Evolutionary conservation across 2,888 invertebrate species (phyloP), one percentile per base, ranked within the genome.

Genomic region (Trisateles emortualis): DNA sequence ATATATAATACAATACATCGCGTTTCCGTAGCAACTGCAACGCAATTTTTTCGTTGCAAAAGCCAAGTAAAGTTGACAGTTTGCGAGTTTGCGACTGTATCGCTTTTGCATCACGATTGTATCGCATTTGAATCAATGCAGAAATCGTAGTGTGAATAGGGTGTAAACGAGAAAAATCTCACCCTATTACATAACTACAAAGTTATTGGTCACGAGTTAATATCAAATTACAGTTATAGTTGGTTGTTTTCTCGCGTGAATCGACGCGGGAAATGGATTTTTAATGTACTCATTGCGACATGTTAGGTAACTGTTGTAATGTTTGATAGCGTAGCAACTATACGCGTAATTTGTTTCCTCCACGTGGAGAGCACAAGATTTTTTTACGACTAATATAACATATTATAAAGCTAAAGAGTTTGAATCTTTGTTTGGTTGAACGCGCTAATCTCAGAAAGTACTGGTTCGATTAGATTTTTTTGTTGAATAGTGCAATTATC

Each of bases 231-330:
- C 45, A 22, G 35, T 39, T 39, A 39, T 19, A 39, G 11, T 24
- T 39, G 6, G 22, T 39, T 39, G 24, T 45, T 45, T 45, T 36
- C 44, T 46, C 29, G n/a, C 29, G 38, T 46, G 26, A 46, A 46
- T 29, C 46, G 46, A 46, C 11, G 38, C 38, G 29, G 46, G 17
- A 46, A 46, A 46, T 46, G 46, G 29, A 13, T 46, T 38, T 46
- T 46, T 46, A 30, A 46, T 46, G 46, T 30, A 8, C n/a, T 9
- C 29, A 17, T 46, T 46, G 46, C 33, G 36, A 36, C 45, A 45
- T 11, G 38, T 46, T 46, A 38, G 19, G 46, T 46, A 46, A 46
- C 38, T 46, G 6, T 19, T 38, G 33, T 33, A 44, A 44, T 38
- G 19, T 51, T 44, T 44, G 35, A 24, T 40, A 40, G 10, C 5